phyloP scores from a whole-genome alignment of 2,797 vertebrate genomes.

The Rhabdomys pumilio region DNA sequence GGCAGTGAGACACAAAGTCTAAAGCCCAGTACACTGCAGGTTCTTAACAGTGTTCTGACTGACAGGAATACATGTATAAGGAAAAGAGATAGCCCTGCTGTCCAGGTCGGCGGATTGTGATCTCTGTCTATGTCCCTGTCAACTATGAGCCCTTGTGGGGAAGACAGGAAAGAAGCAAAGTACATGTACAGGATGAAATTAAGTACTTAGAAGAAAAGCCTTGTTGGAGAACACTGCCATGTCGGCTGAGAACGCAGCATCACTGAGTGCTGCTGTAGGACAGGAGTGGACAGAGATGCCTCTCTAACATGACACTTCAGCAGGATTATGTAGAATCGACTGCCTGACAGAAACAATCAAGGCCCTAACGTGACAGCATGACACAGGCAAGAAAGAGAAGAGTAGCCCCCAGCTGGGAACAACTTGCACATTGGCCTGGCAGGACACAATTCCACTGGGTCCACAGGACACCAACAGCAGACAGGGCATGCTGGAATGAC shows the following conservation, averaged over 20 bases:
- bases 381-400: background rate
- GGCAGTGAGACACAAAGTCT: slow-evolving; percentile 30
- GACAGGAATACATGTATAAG: background rate
- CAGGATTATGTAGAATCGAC: background rate
- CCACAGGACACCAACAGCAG: background rate
- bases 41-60: slow-evolving; percentile 4
- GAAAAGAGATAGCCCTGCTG: background rate
- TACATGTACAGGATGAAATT: background rate
- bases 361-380: background rate
- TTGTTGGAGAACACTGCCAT: background rate
- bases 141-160: background rate
- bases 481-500: background rate
- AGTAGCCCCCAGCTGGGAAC: background rate
- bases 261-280: background rate
- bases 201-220: background rate
- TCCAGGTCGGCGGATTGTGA: background rate
- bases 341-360: slow-evolving; percentile 21
- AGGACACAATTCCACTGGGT: background rate
- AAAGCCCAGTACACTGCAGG: background rate
- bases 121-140: background rate
- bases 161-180: background rate
- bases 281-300: background rate
- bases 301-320: background rate
- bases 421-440: background rate
- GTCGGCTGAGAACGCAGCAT: background rate